Base-by-base conservation (phyloP, 2,797 vertebrate species). In the Ceyx erithaca region DNA sequence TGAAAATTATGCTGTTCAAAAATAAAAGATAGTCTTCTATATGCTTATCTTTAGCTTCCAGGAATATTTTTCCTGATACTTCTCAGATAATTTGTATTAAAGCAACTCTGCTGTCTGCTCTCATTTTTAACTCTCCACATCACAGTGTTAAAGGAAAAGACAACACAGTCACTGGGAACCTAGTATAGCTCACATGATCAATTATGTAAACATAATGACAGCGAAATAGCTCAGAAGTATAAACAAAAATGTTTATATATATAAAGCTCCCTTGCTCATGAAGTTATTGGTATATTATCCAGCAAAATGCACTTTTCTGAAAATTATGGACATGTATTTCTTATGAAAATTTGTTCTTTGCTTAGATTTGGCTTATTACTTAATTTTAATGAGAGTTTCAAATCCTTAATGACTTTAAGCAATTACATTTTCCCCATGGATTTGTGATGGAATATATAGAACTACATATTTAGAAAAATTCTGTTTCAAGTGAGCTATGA, bases 21-120 rank as follows among this genome's bases (percentile, higher is more conserved):
- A 91, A 95, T 86, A 82, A 79, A 76, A 64, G 68, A 85, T 69
- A 89, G 79, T 72, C 66, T 90, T 85, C n/a, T 67, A 26, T 77
- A 69, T 70, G 49, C 76, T 96, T 45, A 49, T 70, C 48, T 89
- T 21, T 57, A 85, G 73, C 68, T 91, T 93, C 52, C 77, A 52
- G n/a, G 66, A 92, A 83, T 79, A 81, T 87, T 93, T 77, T 62
- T 89, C 71, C 35, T 84, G 31, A 75, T 93, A 73, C 72, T 95
- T 92, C 66, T 89, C 87, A 92, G 35, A 80, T 64, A 63, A 86
- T 87, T 94, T 69, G 46, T 49, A 73, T 55, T 72, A 55, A 87
- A 96, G 69, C 43, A 91, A 57, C 40, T 54, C 10, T 87, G 58
- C 76, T 89, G 67, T 94, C 75, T 89, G 61, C 48, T 93, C 73